A percentile compares a stretch with the other conserved stretches of the same genome.
Evolutionary conservation across 1,140 invertebrate genomes (phyloP).

Genomic region (Stegodyphus dumicola): DNA sequence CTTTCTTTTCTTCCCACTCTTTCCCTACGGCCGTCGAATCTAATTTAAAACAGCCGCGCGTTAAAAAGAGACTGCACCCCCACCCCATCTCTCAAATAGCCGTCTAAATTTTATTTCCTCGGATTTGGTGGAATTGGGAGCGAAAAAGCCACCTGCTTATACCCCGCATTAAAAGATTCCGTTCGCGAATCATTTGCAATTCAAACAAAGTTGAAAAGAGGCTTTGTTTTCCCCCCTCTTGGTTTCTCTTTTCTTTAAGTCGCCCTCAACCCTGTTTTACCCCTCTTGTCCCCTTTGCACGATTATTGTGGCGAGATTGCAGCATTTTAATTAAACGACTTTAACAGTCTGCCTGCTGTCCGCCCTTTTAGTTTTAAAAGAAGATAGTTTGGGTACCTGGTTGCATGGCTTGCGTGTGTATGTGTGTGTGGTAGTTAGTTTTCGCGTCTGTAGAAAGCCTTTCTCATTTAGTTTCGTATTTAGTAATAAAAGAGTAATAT

Average conservation of each 20-base stretch:
- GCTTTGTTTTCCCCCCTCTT: conserved; percentile 34
- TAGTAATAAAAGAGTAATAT: too few relatives aligned
- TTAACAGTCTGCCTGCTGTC: conserved; percentile 14
- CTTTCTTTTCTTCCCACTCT: neutral
- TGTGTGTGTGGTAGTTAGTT: too few relatives aligned
- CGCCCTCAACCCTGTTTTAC: neutral
- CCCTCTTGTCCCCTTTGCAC: neutral
- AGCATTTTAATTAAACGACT: conserved; percentile 57
- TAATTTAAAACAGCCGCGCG: conserved; percentile 16
- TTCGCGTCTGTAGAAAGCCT: too few relatives aligned
- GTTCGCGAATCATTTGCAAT: conserved; percentile 56
- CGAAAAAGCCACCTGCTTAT: conserved; percentile 55
- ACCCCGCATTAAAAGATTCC: conserved; percentile 53
- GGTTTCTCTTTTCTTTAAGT: neutral
- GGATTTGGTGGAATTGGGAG: conserved; percentile 42
- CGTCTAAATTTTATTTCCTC: conserved; percentile 29
- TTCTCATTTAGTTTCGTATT: too few relatives aligned
- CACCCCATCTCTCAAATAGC: conserved; percentile 1
- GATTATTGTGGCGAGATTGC: conserved; percentile 48
- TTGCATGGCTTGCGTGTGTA: too few relatives aligned
- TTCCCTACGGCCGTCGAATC: conserved; percentile 10
- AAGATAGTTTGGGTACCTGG: neutral
- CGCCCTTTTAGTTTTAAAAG: neutral
- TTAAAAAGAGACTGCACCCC: conserved; percentile 7
- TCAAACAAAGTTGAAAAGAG: conserved; percentile 51